These are phyloP conservation scores for Apolygus lucorum DNA, from an alignment of 1,140 invertebrate species.

Conservation along the genomic window DNA sequence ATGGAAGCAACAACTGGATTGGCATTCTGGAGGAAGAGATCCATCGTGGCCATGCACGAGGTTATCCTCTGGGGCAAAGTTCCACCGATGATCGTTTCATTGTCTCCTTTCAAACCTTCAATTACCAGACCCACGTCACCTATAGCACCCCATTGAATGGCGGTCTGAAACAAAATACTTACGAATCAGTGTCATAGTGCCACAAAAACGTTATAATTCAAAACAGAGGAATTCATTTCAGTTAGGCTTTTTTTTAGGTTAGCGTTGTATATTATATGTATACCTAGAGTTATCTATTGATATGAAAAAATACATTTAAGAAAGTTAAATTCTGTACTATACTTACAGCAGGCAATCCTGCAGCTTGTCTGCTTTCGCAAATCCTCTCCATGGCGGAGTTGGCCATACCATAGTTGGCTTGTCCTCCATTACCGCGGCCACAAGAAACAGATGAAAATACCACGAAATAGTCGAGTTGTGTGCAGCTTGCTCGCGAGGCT, in stretches of 20 bases:
- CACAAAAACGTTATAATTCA: neutral
- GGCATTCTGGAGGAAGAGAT: constrained; percentile 62
- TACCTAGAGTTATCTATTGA: neutral
- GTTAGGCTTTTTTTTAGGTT: neutral
- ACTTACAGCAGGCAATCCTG: constrained; percentile 62
- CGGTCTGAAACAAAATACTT: no score
- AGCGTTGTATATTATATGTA: neutral
- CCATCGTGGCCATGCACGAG: constrained; percentile 78
- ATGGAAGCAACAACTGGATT: constrained; percentile 76
- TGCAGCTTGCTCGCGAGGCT: constrained; percentile 61
- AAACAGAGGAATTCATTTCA: neutral
- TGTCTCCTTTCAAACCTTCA: constrained; percentile 70
- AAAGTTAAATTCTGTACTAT: neutral
- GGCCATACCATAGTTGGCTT: constrained; percentile 90
- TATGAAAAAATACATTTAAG: neutral
- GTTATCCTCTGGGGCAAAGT: constrained; percentile 85
- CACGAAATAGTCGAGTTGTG: constrained; percentile 80
- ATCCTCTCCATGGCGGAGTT: constrained; percentile 96
- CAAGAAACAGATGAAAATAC: constrained; percentile 91
- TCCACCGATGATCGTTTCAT: constrained; percentile 85
- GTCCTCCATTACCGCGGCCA: constrained; percentile 88
- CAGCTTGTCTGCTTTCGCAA: constrained; percentile 69
- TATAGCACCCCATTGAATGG: constrained; percentile 96
- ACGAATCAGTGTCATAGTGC: no score
- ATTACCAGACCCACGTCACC: constrained; percentile 90